A percentile compares a stretch with the other conserved stretches of the same genome.
phyloP scores from a whole-genome alignment of 2,797 vertebrate species.

The Enteromius thamalakanensis region DNA sequence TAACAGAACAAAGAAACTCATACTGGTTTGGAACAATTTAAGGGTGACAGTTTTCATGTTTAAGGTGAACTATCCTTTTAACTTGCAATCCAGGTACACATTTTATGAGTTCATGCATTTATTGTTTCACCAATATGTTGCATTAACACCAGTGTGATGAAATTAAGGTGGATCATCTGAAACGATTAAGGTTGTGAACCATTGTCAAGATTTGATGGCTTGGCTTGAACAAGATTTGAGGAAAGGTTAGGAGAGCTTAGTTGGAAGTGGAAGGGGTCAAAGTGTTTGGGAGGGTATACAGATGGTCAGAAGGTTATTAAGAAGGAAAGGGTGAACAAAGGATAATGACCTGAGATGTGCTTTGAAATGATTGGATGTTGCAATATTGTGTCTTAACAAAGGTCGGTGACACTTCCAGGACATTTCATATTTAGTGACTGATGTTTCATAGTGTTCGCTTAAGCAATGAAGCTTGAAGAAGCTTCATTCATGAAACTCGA shows the following conservation, averaged over 20 bases:
- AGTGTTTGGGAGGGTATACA: conserved; percentile 5
- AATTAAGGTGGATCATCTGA: background rate
- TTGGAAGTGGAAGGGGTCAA: conserved; percentile 18
- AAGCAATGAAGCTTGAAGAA: background rate
- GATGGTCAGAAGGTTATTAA: conserved; percentile 14
- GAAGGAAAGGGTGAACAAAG: conserved; percentile 8
- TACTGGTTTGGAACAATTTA: background rate
- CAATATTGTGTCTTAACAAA: background rate
- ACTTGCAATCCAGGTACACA: background rate
- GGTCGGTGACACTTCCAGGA: background rate
- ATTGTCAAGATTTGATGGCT: background rate
- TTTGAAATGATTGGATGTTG: background rate
- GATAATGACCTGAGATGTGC: conserved; percentile 11
- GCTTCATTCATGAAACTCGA: background rate
- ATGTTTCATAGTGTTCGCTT: background rate
- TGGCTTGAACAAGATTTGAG: conserved; percentile 1
- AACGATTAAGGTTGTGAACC: background rate
- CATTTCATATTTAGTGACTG: background rate
- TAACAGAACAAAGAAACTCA: background rate
- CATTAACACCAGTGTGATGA: background rate
- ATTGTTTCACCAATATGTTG: background rate
- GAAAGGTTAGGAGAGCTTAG: conserved; percentile 33
- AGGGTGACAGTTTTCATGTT: background rate
- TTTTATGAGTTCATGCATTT: background rate
- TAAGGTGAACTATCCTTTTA: background rate